Evolutionary conservation across 2,113 vertebrate species (phyloP), one percentile per base, ranked within the genome.

Genomic region (Lontra canadensis): DNA sequence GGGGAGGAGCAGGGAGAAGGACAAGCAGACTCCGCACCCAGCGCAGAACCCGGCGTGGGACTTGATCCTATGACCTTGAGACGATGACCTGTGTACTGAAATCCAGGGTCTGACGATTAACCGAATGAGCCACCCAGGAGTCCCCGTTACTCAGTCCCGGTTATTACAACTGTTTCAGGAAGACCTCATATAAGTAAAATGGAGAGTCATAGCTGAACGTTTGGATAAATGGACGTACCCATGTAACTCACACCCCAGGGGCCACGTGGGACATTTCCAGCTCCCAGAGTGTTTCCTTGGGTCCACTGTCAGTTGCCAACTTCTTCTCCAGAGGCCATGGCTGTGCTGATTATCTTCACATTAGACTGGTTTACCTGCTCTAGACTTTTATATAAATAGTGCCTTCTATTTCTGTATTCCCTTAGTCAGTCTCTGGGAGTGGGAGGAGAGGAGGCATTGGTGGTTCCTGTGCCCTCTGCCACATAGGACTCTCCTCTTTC

Each of bases 171-270:
- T 57, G 36, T n/a, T 89, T 49, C 39, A 79, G 79, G 69, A 52
- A 78, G 76, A 39, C 25, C 6, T 26, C 7, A 61, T 7, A 3
- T 26, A 42, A 44, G 26, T 63, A 55, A 71, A 80, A 73, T 7
- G 61, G 69, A 42, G 15, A 55, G 5, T 57, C 31, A 6, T 20
- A 36, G 44, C n/a, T 67, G 31, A 93, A 34, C 21, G 55, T 49
- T 52, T 63, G 34, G 61, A 18, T 71, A 61, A n/a, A 61, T 4
- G 7, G 29, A n/a, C 52, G 6, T 3, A 49, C 17, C 20, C 4
- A 1, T 4, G 39, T 52, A 9, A 21, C 29, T 81, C 4, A 1
- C 9, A 23, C 36, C 31, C 7, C 20, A 47, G 0, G 17, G 29
- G 71, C 42, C 55, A 6, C 3, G 2, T 20, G 23, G 76, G 88